Percentiles rank a stretch among this genome's conserved stretches.
phyloP scores from a whole-genome alignment of 2,113 vertebrate species.

The Acrocephalus arundinaceus region DNA sequence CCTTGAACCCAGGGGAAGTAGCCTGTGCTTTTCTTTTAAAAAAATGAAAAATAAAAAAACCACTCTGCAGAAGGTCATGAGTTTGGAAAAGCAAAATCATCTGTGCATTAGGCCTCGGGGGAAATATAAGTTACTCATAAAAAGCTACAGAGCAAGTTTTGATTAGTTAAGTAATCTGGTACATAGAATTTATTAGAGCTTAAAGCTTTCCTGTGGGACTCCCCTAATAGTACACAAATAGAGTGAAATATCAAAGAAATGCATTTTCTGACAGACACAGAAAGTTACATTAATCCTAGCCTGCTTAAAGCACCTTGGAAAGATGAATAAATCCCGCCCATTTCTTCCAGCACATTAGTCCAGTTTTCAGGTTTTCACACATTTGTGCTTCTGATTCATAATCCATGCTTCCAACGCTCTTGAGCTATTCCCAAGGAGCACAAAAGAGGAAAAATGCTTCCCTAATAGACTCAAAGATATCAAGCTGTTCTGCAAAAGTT shows the following conservation, averaged over 20 bases:
- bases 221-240: constrained; percentile 21
- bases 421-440: not conserved
- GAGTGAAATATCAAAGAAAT: not conserved
- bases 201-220: constrained; percentile 32
- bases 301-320: not conserved
- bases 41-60: not conserved
- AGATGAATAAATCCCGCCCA: not conserved
- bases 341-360: not conserved
- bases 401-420: not conserved
- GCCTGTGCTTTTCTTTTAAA: not conserved
- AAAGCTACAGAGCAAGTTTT: constrained; percentile 49
- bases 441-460: not conserved
- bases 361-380: not conserved
- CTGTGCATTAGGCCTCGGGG: not conserved
- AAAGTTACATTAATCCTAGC: not conserved
- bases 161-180: constrained; percentile 51
- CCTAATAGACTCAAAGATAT: not conserved
- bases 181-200: constrained; percentile 41
- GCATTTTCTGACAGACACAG: not conserved
- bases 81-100: constrained; percentile 8
- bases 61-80: not conserved
- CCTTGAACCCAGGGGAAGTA: not conserved
- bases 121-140: constrained; percentile 47
- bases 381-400: constrained; percentile 19
- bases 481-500: not conserved